These are phyloP conservation scores for Planiliza haematocheilus DNA, from an alignment of 2,113 vertebrate genomes.

Conservation along the genomic window DNA sequence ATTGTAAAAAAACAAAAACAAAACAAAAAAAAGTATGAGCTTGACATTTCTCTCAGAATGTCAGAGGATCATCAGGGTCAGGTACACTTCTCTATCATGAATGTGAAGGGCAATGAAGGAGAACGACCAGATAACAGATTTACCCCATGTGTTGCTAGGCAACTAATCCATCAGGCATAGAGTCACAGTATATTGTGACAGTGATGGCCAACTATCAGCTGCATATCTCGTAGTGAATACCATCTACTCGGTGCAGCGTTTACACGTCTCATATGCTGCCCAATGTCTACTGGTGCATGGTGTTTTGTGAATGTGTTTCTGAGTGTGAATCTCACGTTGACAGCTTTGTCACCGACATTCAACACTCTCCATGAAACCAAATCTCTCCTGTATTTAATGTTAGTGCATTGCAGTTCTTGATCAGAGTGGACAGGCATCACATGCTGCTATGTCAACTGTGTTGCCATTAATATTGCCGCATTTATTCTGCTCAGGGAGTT, in stretches of 20 bases:
- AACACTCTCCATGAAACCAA: conserved; percentile 18
- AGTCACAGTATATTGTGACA: conserved; percentile 57
- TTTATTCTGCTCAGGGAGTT: background rate
- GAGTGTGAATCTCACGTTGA: conserved; percentile 22
- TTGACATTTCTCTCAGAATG: background rate
- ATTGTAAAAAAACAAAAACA: background rate
- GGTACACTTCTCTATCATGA: background rate
- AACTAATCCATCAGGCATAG: conserved; percentile 74
- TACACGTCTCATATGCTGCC: conserved; percentile 10
- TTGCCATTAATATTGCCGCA: too few relatives aligned
- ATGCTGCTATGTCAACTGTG: background rate
- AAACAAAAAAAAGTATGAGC: background rate
- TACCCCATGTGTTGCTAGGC: conserved; percentile 77
- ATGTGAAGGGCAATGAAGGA: conserved; percentile 58
- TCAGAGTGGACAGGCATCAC: background rate
- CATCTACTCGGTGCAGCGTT: conserved; percentile 26
- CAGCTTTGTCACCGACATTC: conserved; percentile 1
- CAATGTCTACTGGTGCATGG: conserved; percentile 33
- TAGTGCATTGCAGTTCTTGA: conserved; percentile 8
- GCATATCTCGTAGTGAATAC: conserved; percentile 46
- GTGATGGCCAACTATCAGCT: conserved; percentile 67
- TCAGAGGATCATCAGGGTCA: conserved; percentile 18
- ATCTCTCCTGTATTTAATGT: conserved; percentile 1
- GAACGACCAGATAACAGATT: conserved; percentile 73
- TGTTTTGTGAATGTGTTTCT: conserved; percentile 27